Evolutionary conservation across 1,140 invertebrate species (phyloP).

Genomic region (Pentalonia nigronervosa): DNA sequence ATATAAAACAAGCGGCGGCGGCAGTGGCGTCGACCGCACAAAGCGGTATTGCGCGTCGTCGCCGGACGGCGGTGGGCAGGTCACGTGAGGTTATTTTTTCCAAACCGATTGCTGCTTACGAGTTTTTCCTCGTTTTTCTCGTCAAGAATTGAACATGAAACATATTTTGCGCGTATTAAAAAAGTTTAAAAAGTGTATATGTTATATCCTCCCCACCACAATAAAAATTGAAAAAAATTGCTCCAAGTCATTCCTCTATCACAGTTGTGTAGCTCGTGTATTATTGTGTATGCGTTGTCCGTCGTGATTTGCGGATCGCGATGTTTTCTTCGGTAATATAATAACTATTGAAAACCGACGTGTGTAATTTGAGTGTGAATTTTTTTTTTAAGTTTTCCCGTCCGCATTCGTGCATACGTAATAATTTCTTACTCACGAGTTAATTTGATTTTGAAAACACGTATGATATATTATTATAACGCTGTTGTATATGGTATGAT

Average conservation of each 20-base stretch:
- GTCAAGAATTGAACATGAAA: background rate
- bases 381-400: background rate
- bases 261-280: too few species aligned
- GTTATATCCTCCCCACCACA: too few species aligned
- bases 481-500: background rate
- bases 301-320: background rate
- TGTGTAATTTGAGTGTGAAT: background rate
- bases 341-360: background rate
- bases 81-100: constrained; percentile 5
- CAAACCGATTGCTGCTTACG: background rate
- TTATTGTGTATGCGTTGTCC: background rate
- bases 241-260: too few species aligned
- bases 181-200: background rate
- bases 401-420: background rate
- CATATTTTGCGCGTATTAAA: too few species aligned
- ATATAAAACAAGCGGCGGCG: constrained; percentile 13
- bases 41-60: background rate
- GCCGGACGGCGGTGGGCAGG: background rate
- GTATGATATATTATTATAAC: background rate
- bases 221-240: too few species aligned
- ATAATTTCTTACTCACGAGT: background rate
- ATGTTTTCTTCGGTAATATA: background rate
- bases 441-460: background rate
- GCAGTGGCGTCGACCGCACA: background rate
- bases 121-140: background rate